phyloP scores from a whole-genome alignment of 1,140 invertebrate species.

The Delia radicum region DNA sequence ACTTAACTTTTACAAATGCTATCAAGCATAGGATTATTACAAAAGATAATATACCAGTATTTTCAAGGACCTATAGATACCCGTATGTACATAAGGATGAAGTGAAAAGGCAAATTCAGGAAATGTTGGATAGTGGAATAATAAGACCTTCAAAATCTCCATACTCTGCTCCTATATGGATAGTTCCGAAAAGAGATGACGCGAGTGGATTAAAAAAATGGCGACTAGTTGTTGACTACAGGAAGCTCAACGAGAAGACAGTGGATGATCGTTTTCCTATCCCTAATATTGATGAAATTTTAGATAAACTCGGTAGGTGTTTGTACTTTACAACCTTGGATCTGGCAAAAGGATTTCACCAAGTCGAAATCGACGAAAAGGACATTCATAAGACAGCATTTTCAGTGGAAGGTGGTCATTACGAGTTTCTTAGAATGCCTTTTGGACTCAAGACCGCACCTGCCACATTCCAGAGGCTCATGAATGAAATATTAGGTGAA shows the following conservation, averaged over 20 bases:
- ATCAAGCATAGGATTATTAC: background rate
- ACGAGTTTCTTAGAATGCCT: slow-evolving; percentile 53
- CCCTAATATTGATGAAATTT: slow-evolving; percentile 57
- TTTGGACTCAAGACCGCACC: slow-evolving; percentile 56
- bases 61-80: background rate
- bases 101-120: background rate
- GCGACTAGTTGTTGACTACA: slow-evolving; percentile 49
- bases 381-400: slow-evolving; percentile 59
- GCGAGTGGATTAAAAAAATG: slow-evolving; percentile 34
- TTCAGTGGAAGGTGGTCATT: slow-evolving; percentile 43
- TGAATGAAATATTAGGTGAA: slow-evolving; percentile 34
- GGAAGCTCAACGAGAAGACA: slow-evolving; percentile 48
- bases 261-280: slow-evolving; percentile 56
- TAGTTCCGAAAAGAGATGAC: background rate
- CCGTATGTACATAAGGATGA: background rate
- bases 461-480: slow-evolving; percentile 56
- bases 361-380: background rate
- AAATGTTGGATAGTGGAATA: background rate
- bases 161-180: background rate
- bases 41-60: background rate
- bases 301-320: slow-evolving; percentile 55
- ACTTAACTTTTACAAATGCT: background rate
- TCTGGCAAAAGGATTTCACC: slow-evolving; percentile 16
- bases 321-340: slow-evolving; percentile 57
- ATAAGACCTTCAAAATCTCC: background rate